These are phyloP conservation scores for Chaenogobius annularis DNA, from an alignment of 2,113 vertebrate species.

Conservation along the genomic window DNA sequence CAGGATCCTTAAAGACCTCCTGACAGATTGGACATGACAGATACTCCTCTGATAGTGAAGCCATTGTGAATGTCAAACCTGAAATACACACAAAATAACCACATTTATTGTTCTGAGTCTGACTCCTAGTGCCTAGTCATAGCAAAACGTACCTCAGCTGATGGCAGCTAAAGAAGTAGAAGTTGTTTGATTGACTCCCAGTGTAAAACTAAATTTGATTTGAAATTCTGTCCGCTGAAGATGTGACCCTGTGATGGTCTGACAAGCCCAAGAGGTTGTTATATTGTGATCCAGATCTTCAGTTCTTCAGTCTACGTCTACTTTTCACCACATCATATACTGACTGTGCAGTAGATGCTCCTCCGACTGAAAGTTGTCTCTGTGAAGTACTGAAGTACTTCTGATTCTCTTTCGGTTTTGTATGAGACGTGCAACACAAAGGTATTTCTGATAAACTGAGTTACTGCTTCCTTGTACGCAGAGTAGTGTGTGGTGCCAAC, in stretches of 20 bases:
- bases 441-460: not conserved
- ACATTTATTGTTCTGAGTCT: not conserved
- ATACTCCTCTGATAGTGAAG: not conserved
- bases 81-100: not conserved
- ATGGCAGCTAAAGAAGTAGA: not conserved
- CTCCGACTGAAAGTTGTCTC: too few species aligned
- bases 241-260: too few species aligned
- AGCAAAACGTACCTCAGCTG: not conserved
- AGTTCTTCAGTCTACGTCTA: too few species aligned
- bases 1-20: not conserved
- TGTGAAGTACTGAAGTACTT: not conserved
- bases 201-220: not conserved
- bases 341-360: too few species aligned
- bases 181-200: not conserved
- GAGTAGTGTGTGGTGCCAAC: not conserved
- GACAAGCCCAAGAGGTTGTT: too few species aligned
- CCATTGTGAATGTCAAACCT: conserved; percentile 15
- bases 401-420: not conserved
- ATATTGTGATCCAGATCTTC: too few species aligned
- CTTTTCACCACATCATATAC: too few species aligned
- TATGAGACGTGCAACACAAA: not conserved
- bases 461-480: not conserved
- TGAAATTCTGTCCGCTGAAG: too few species aligned
- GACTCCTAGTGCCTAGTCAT: not conserved
- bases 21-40: conserved; percentile 32